phyloP scores from a whole-genome alignment of 64 coral and sea anemone species.

The Porites australiensis region DNA sequence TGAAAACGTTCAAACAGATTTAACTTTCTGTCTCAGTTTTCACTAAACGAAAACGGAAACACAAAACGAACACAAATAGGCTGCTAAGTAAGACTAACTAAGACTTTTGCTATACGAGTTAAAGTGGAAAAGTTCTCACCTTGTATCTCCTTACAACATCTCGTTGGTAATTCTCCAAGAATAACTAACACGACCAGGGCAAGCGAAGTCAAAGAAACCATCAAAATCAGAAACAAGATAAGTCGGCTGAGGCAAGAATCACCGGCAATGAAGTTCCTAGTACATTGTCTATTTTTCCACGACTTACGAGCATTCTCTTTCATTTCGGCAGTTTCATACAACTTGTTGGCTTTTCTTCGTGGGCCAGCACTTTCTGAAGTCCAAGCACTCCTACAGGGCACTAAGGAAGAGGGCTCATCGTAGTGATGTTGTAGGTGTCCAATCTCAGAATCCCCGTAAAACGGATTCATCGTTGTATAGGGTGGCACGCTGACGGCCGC shows the following conservation, averaged over 20 bases:
- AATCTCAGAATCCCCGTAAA: too few species aligned
- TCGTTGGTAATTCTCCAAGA: background rate
- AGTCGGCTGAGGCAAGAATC: background rate
- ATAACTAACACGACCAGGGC: constrained; percentile 9
- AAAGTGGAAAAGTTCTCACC: background rate
- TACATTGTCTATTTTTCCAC: background rate
- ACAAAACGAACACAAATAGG: too few species aligned
- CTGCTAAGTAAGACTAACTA: too few species aligned
- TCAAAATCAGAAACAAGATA: constrained; percentile 32
- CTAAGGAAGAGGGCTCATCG: background rate
- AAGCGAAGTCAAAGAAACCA: constrained; percentile 4
- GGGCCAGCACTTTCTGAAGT: background rate
- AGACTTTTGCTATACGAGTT: too few species aligned
- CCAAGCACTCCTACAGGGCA: background rate
- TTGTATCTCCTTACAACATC: background rate
- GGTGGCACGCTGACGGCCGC: too few species aligned
- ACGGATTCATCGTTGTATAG: too few species aligned
- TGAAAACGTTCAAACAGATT: too few species aligned
- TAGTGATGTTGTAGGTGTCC: background rate
- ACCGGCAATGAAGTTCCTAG: too few species aligned
- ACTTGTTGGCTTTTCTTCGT: background rate
- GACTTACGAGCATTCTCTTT: background rate
- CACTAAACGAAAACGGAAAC: too few species aligned
- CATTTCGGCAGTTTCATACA: background rate
- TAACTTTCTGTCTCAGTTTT: too few species aligned